These are phyloP conservation scores for Capitella teleta DNA, from an alignment of 1,140 invertebrate species.

Conservation along the genomic window DNA sequence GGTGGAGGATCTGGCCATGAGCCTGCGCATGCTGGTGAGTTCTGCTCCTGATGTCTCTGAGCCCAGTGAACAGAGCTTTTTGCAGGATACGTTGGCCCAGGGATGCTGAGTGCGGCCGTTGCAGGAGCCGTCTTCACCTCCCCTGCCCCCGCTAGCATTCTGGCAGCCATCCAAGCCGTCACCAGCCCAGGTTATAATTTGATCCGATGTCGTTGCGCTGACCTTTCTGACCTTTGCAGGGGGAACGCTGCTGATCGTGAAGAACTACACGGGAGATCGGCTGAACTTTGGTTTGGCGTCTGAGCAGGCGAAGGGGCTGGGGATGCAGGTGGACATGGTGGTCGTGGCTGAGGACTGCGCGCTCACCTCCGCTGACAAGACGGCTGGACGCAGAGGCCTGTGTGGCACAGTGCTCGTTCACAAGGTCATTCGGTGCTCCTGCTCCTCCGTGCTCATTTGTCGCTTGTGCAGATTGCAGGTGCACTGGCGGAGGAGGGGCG, in stretches of 20 bases:
- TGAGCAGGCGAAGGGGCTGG: slow-evolving; percentile 56
- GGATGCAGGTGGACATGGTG: slow-evolving; percentile 55
- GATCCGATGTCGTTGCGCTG: too few relatives aligned
- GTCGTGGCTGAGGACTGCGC: slow-evolving; percentile 65
- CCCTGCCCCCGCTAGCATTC: slow-evolving; percentile 57
- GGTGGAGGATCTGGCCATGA: slow-evolving; percentile 76
- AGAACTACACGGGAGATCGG: slow-evolving; percentile 79
- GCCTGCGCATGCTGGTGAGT: slow-evolving; percentile 47
- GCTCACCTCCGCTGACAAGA: slow-evolving; percentile 42
- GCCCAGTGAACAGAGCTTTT: too few relatives aligned
- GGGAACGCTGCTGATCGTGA: slow-evolving; percentile 61
- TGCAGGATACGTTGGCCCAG: slow-evolving; percentile 60
- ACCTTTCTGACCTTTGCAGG: neutral
- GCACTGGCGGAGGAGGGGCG: slow-evolving; percentile 55
- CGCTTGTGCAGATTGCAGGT: slow-evolving; percentile 52
- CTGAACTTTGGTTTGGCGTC: slow-evolving; percentile 74
- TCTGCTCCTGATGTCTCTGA: neutral
- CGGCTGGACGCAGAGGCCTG: slow-evolving; percentile 59
- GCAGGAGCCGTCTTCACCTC: slow-evolving; percentile 68
- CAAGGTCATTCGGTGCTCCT: slow-evolving; percentile 2
- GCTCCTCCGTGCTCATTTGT: neutral
- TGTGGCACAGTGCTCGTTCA: slow-evolving; percentile 57
- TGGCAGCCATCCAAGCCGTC: slow-evolving; percentile 54
- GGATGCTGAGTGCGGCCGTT: slow-evolving; percentile 64
- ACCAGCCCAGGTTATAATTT: too few relatives aligned